Percentiles rank a stretch among this genome's conserved stretches.
These are phyloP conservation scores for Drosophila equinoxialis DNA, from an alignment of 1,140 invertebrate genomes.

Conservation along the genomic window DNA sequence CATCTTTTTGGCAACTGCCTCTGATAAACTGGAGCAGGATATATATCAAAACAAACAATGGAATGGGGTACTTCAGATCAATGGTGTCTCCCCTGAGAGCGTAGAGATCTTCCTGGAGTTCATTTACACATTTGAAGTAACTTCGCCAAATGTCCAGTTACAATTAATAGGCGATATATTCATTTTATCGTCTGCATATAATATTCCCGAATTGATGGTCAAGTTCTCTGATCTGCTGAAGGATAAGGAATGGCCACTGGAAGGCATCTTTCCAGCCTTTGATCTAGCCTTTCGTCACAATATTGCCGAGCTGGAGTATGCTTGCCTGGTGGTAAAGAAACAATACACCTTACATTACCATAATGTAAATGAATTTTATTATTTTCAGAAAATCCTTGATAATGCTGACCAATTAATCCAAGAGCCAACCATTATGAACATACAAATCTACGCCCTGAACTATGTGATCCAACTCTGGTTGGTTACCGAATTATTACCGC, in stretches of 20 bases:
- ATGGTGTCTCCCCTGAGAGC: slow-evolving; percentile 57
- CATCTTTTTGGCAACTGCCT: slow-evolving; percentile 55
- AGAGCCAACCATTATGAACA: slow-evolving; percentile 29
- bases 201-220: slow-evolving; percentile 51
- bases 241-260: slow-evolving; percentile 36
- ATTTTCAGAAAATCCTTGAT: slow-evolving; percentile 51
- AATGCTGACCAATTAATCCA: slow-evolving; percentile 1
- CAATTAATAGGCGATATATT: slow-evolving; percentile 42
- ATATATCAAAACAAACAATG: slow-evolving; percentile 49
- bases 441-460: slow-evolving; percentile 53
- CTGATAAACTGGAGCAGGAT: slow-evolving; percentile 57
- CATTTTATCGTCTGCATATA: slow-evolving; percentile 46
- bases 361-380: background rate
- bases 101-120: slow-evolving; percentile 60
- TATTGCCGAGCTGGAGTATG: slow-evolving; percentile 42
- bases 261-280: slow-evolving; percentile 46
- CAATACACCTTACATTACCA: no score
- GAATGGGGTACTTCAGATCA: slow-evolving; percentile 58
- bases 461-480: slow-evolving; percentile 50
- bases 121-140: slow-evolving; percentile 57
- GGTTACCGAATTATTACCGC: slow-evolving; percentile 6
- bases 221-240: slow-evolving; percentile 28
- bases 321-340: slow-evolving; percentile 33
- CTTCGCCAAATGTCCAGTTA: slow-evolving; percentile 10
- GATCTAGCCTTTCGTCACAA: slow-evolving; percentile 58